phyloP scores from a whole-genome alignment of 2,797 vertebrate species.

The Urosaurus nigricauda region DNA sequence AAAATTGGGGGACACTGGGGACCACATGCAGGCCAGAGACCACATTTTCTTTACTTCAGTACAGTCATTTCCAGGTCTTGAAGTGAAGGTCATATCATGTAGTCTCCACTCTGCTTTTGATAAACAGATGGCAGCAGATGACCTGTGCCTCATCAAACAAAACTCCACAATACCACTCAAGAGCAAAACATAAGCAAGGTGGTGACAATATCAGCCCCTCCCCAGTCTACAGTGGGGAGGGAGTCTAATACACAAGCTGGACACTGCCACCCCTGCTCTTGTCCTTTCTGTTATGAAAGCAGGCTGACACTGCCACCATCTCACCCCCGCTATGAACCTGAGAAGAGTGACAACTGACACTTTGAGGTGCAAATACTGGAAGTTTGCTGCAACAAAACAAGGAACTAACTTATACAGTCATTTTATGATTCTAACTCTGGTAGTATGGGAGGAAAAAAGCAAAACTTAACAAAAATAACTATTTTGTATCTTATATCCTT shows the following conservation, averaged over 20 bases:
- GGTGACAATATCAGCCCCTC: background rate
- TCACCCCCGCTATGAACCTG: background rate
- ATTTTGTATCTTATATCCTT: background rate
- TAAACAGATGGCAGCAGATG: background rate
- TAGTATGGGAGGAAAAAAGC: background rate
- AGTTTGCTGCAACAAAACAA: background rate
- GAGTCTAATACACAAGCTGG: background rate
- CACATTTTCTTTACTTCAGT: no score
- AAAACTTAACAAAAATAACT: background rate
- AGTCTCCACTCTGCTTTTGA: background rate
- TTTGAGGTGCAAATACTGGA: background rate
- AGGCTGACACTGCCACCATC: background rate
- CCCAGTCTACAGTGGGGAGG: background rate
- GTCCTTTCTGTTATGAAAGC: background rate
- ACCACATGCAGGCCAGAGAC: no score
- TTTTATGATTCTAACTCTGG: background rate
- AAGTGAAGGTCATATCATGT: background rate
- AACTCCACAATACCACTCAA: no score
- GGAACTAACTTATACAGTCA: background rate
- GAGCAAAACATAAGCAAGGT: background rate
- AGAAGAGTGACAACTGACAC: background rate
- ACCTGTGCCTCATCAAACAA: background rate
- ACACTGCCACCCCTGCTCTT: background rate
- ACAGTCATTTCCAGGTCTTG: background rate
- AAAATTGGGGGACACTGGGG: no score